A percentile compares a stretch with the other conserved stretches of the same genome.
Conservation (phyloP, 2,888 invertebrate genomes). For the Noctuana brunneofusca region DNA sequence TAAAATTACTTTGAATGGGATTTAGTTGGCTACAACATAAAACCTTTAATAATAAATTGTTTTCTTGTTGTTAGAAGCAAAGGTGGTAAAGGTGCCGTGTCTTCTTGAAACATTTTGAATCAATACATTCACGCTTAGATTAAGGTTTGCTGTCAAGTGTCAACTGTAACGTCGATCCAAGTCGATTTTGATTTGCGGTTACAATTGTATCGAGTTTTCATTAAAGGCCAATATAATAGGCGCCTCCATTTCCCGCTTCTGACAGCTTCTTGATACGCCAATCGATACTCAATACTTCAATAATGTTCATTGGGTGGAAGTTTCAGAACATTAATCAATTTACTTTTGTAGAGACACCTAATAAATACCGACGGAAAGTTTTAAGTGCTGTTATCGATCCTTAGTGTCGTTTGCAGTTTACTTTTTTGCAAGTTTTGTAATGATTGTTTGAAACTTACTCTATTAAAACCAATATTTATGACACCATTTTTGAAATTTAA, state of each 20-base stretch:
- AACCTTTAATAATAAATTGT: not conserved
- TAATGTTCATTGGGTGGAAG: conserved; percentile 19
- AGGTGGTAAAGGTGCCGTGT: not conserved
- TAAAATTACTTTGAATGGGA: too few relatives aligned
- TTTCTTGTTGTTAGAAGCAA: not conserved
- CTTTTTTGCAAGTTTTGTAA: conserved; percentile 8
- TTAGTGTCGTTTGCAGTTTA: conserved; percentile 19
- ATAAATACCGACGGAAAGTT: conserved; percentile 29
- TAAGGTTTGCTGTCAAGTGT: not conserved
- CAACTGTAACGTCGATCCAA: conserved; percentile 12
- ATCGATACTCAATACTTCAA: conserved; percentile 24
- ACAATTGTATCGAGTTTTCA: conserved; percentile 29
- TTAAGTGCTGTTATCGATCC: conserved; percentile 28
- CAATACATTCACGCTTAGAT: conserved; percentile 2
- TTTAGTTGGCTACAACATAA: not conserved
- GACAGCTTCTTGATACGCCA: conserved; percentile 30
- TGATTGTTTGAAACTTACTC: conserved; percentile 18
- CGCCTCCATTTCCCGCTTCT: conserved; percentile 21
- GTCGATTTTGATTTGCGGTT: conserved; percentile 15
- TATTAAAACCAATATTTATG: conserved; percentile 4
- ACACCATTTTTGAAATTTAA: not conserved
- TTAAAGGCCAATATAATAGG: conserved; percentile 22
- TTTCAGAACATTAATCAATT: conserved; percentile 28
- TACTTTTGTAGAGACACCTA: conserved; percentile 24
- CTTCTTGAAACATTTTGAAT: conserved; percentile 4